Conservation (phyloP, 2,113 vertebrate genomes). For the Strigops habroptila region DNA sequence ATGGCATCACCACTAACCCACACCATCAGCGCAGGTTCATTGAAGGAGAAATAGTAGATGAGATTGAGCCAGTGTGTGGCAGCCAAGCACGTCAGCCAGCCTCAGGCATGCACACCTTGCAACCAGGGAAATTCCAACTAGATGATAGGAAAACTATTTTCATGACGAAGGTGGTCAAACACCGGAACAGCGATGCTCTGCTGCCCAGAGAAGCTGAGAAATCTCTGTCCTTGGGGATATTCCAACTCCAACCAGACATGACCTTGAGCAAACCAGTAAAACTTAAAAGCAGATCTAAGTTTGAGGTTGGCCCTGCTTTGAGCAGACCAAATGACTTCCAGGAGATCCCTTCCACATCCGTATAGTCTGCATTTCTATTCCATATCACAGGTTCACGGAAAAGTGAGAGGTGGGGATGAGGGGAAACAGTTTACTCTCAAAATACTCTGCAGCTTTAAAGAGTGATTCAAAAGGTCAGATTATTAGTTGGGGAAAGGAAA, state of each 20-base stretch:
- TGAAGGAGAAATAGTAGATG: not conserved
- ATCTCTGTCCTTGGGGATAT: not conserved
- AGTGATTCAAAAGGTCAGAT: slow-evolving; percentile 55
- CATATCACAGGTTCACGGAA: not conserved
- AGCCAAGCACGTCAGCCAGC: not conserved
- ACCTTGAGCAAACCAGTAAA: not conserved
- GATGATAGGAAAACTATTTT: not conserved
- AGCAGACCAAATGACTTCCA: not conserved
- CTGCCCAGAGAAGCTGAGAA: not conserved
- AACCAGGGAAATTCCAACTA: not conserved
- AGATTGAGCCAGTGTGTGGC: not conserved
- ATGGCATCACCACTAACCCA: not conserved
- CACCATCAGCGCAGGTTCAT: not conserved
- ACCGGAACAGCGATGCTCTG: not conserved
- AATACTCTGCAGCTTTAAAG: not conserved
- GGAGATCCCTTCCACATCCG: not conserved
- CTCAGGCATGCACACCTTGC: fast-evolving
- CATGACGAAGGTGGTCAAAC: fast-evolving
- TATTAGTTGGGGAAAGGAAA: slow-evolving; percentile 25
- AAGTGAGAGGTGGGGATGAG: not conserved
- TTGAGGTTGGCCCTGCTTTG: not conserved
- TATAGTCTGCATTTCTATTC: not conserved
- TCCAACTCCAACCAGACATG: not conserved
- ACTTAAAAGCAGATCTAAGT: not conserved
- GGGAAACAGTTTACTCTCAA: not conserved